Evolutionary conservation across 2,888 invertebrate genomes (phyloP), one percentile per base, ranked within the genome.

Genomic region (Pterobdella sp.): DNA sequence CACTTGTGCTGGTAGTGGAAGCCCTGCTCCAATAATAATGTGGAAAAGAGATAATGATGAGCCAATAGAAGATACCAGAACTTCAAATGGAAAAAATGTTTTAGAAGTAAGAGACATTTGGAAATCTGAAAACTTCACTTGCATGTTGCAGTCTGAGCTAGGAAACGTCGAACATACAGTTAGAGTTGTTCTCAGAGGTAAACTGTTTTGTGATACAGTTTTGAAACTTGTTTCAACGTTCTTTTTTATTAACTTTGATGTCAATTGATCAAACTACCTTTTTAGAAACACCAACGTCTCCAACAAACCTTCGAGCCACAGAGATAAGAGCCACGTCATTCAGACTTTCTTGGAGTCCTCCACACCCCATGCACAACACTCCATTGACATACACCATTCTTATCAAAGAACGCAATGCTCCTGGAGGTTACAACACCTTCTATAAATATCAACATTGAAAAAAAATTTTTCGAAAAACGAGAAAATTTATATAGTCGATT

Each of bases 21-120:
- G 96, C 0, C 97, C 97, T 7, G 95, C 96, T 95, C 97, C 97
- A 0, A 90, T 89, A 79, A 95, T 98, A 72, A 94, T 93, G 85
- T 81, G 81, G 56, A 79, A 81, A 74, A 72, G 65, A 74, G 81
- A 80, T 22, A 81, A 80, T 66, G 74, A 78, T 83, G 92, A 93
- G 84, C 89, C 91, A 79, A 92, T 73, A 90, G 91, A 0, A 87
- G 92, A 68, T 91, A 92, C 35, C 64, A 78, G 79, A 56, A 76
- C 83, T 36, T 86, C 86, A 1, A 84, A 87, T 73, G 87, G 87
- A 31, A 89, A 89, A 75, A 97, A 96, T 84, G 90, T 93, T n/a
- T 87, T 98, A 64, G 88, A 89, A 79, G 85, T 98, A 77, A 90
- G 88, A 71, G 90, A 94, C 82, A 92, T 98, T 77, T 88, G 90